Conservation (phyloP, 23 tunicate genomes). For the Halocynthia aurantium region DNA sequence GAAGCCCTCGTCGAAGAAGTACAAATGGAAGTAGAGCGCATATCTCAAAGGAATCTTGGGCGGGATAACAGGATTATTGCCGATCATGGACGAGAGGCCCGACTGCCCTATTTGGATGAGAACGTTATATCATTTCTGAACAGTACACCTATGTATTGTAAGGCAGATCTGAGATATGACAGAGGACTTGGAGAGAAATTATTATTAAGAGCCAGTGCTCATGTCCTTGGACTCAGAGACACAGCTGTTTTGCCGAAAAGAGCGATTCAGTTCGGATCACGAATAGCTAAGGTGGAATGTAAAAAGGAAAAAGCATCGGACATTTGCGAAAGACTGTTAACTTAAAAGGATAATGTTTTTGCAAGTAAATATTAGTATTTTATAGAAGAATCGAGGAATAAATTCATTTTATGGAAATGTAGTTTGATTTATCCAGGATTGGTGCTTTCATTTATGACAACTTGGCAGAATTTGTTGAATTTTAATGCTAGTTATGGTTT, state of each 20-base stretch:
- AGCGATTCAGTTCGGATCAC: conserved; percentile 97
- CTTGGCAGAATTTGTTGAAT: too few species aligned
- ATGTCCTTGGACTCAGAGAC: conserved; percentile 45
- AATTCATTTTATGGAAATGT: too few species aligned
- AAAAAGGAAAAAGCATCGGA: conserved; percentile 74
- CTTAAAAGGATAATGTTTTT: background rate
- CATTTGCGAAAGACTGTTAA: conserved; percentile 34
- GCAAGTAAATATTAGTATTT: too few species aligned
- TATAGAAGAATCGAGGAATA: too few species aligned
- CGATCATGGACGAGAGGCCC: conserved; percentile 77
- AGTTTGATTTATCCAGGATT: too few species aligned
- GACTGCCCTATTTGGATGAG: conserved; percentile 87
- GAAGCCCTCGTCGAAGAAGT: conserved; percentile 42
- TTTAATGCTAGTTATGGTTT: too few species aligned
- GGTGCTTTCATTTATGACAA: too few species aligned
- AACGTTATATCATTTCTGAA: conserved; percentile 44
- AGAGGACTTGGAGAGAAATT: conserved; percentile 89
- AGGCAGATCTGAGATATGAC: conserved; percentile 35
- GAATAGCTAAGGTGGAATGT: conserved; percentile 76
- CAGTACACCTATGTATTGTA: conserved; percentile 28
- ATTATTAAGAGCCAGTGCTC: conserved; percentile 67
- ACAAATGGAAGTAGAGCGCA: conserved; percentile 76
- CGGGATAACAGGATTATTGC: conserved; percentile 84
- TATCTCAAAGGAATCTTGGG: conserved; percentile 71
- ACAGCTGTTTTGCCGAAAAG: conserved; percentile 75